Conservation (phyloP, 64 coral and sea anemone species). For the Montipora cactus region DNA sequence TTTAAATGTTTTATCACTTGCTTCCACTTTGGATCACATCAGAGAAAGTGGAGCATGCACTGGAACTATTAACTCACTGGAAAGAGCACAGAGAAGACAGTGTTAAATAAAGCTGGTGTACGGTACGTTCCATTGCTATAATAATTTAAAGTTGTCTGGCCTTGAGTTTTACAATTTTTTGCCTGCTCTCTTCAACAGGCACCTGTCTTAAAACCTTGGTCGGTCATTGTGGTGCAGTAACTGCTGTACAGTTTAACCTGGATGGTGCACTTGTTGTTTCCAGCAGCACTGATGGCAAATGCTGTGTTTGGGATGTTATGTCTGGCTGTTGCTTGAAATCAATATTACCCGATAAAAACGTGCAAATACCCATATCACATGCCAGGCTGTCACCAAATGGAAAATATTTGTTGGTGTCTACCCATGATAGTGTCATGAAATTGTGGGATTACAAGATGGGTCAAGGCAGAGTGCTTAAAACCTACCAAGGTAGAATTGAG, state of each 20-base stretch:
- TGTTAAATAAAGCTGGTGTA: no score
- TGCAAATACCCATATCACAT: conserved; percentile 52
- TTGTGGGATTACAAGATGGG: conserved; percentile 82
- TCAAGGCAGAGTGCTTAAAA: conserved; percentile 59
- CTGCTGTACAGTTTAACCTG: conserved; percentile 67
- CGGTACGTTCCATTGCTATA: neutral
- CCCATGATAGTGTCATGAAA: conserved; percentile 66
- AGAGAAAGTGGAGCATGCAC: no score
- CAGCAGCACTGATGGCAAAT: conserved; percentile 67
- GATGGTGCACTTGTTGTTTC: conserved; percentile 67
- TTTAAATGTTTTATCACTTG: no score
- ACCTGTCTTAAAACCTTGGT: conserved; percentile 74
- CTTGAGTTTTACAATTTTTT: neutral
- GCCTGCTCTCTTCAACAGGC: conserved; percentile 3
- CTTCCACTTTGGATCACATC: no score
- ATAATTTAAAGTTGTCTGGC: no score
- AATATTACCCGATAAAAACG: conserved; percentile 8
- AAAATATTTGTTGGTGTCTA: conserved; percentile 73
- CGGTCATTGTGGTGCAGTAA: conserved; percentile 63
- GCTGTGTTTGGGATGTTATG: conserved; percentile 71
- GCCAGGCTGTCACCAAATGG: conserved; percentile 76
- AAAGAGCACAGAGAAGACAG: no score
- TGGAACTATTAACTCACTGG: no score
- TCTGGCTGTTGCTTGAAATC: conserved; percentile 70
- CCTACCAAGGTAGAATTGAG: conserved; percentile 58